Evolutionary conservation across 2,113 vertebrate species (phyloP), one percentile per base, ranked within the genome.

Genomic region (Grantiella picta): DNA sequence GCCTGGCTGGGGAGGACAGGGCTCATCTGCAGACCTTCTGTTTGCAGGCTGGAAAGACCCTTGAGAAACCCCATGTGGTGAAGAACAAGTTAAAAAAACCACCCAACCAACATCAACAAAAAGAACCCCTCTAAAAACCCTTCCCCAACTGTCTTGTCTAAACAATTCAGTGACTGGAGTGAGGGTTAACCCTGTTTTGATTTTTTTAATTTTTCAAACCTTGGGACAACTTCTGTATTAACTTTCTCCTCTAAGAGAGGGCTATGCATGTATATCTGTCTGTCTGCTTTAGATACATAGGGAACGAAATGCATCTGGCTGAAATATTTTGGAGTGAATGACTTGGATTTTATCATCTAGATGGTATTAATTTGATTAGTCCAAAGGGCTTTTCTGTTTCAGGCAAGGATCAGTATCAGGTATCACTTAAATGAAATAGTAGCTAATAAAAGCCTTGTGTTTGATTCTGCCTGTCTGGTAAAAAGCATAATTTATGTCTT

Each of bases 391-490:
- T 95, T 86, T 82, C 49, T 83, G 94, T 59, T 60, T 15, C 35
- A 64, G 56, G 21, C 36, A 47, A 59, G 73, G 38, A 27, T 18
- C 18, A 65, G 70, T 82, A 85, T 94, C 53, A 8, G 31, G 75
- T 94, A 80, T 50, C 85, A 77, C 36, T 73, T 38, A 59, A 76
- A 52, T 70, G 76, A 93, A 95, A 89, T 72, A 87, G 52, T 53
- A 90, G 45, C 45, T 89, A 73, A 68, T 94, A 91, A 94, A 89
- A 87, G 78, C 73, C 47, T 65, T 72, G n/a, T 94, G 77, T 95
- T 94, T 95, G 28, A 69, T 78, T 86, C 82, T 92, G 59, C 68
- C 25, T 64, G 18, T 35, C 53, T 79, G 60, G 64, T 82, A 87
- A 53, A 82, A 91, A 71, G 18, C 28, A 12, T 65, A 52, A 78